Percentiles rank a stretch among this genome's conserved stretches.
These are phyloP conservation scores for Clusia tigrina DNA, from an alignment of 2,888 invertebrate species.

Conservation along the genomic window DNA sequence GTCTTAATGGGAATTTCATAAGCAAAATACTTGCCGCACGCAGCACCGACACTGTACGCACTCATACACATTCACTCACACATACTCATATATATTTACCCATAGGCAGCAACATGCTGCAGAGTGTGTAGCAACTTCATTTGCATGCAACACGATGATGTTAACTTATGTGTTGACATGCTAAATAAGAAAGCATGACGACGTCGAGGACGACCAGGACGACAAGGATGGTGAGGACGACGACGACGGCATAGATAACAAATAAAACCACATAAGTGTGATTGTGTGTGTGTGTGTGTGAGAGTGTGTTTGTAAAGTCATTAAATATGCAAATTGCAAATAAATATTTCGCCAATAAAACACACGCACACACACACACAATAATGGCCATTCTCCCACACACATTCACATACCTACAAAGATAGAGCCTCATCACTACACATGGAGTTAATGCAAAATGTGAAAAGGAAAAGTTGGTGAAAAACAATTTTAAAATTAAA, in stretches of 20 bases:
- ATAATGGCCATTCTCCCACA: too few species aligned
- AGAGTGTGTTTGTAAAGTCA: too few species aligned
- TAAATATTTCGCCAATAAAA: conserved; percentile 44
- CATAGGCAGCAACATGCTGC: conserved; percentile 3
- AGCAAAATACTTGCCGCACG: conserved; percentile 14
- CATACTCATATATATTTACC: too few species aligned
- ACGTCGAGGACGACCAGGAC: neutral
- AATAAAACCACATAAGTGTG: conserved; percentile 26
- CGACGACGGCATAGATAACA: neutral
- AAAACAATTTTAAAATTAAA: conserved; percentile 52
- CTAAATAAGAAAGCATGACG: conserved; percentile 6
- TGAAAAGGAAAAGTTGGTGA: conserved; percentile 1
- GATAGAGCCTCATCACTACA: too few species aligned
- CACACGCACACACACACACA: conserved; percentile 28
- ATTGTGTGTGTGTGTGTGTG: too few species aligned
- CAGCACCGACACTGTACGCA: conserved; percentile 22
- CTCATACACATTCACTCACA: neutral
- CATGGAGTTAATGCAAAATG: too few species aligned
- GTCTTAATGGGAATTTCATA: conserved; percentile 53
- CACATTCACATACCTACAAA: too few species aligned
- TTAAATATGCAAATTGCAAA: conserved; percentile 58
- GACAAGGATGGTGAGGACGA: neutral
- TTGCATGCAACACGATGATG: conserved; percentile 41
- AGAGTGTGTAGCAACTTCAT: conserved; percentile 32
- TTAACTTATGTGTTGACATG: conserved; percentile 18